Conservation (phyloP, 2,888 invertebrate genomes). For the Sphaeridia pumilis region DNA sequence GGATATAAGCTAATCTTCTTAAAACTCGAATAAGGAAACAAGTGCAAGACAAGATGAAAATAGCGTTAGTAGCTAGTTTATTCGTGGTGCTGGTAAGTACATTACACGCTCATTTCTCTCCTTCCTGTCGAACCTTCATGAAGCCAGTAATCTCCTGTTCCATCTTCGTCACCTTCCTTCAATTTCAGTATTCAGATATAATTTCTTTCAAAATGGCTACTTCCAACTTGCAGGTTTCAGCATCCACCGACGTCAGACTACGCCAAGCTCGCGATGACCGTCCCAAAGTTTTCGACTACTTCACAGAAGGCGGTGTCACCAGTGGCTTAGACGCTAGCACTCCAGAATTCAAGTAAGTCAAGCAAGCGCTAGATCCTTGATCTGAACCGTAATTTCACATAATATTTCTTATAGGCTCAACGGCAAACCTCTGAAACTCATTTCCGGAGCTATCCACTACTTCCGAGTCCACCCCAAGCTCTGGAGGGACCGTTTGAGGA, state of each 20-base stretch:
- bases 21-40: too few relatives aligned
- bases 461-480: constrained; percentile 44
- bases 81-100: too few relatives aligned
- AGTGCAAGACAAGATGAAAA: too few relatives aligned
- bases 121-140: too few relatives aligned
- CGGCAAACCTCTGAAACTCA: constrained; percentile 41
- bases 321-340: constrained; percentile 38
- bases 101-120: too few relatives aligned
- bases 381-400: background rate
- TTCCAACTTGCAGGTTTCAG: background rate
- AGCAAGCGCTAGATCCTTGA: background rate
- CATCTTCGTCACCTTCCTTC: too few relatives aligned
- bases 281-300: constrained; percentile 43
- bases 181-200: too few relatives aligned
- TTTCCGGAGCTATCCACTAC: constrained; percentile 48
- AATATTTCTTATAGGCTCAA: constrained; percentile 40
- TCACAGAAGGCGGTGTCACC: constrained; percentile 39
- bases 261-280: constrained; percentile 17
- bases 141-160: too few relatives aligned
- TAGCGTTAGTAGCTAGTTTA: too few relatives aligned
- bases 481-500: constrained; percentile 45
- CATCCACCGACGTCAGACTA: background rate
- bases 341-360: constrained; percentile 37
- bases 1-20: too few relatives aligned
- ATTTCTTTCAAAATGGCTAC: background rate